Evolutionary conservation across 2,797 vertebrate species (phyloP).

Genomic region (Gymnocypris eckloni): DNA sequence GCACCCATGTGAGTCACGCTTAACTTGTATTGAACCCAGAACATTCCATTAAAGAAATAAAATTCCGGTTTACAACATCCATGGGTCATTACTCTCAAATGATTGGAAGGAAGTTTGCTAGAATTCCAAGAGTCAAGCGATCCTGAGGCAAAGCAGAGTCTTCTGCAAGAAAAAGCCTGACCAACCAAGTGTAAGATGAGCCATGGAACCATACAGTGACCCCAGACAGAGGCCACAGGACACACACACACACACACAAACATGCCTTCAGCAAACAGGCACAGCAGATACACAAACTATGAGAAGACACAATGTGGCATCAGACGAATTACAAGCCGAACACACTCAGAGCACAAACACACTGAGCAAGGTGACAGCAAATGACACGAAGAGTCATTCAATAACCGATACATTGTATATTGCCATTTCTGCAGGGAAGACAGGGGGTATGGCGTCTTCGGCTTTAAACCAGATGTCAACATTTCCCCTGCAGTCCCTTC

Average conservation of each 20-base stretch:
- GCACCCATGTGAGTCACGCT: not conserved
- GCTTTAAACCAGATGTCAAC: constrained; percentile 48
- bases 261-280: constrained; percentile 19
- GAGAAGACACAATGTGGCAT: constrained; percentile 14
- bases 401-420: not conserved
- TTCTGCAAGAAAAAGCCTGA: constrained; percentile 55
- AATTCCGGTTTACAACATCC: constrained; percentile 6
- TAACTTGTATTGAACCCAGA: constrained; percentile 13
- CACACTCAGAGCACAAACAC: not conserved
- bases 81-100: constrained; percentile 41
- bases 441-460: not conserved
- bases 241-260: constrained; percentile 39
- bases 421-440: constrained; percentile 20
- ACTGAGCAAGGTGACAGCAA: constrained; percentile 28
- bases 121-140: constrained; percentile 54
- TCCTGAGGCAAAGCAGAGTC: constrained; percentile 34
- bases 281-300: not conserved
- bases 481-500: constrained; percentile 45
- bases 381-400: constrained; percentile 32
- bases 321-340: constrained; percentile 10
- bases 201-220: constrained; percentile 56
- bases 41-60: constrained; percentile 11
- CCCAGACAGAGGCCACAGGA: constrained; percentile 62
- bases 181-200: constrained; percentile 62
- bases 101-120: constrained; percentile 15